Base-by-base conservation (phyloP, 30 jellyfish, hydroid and myxozoan species). In the Aurelia aurita complex sp. Pacific region DNA sequence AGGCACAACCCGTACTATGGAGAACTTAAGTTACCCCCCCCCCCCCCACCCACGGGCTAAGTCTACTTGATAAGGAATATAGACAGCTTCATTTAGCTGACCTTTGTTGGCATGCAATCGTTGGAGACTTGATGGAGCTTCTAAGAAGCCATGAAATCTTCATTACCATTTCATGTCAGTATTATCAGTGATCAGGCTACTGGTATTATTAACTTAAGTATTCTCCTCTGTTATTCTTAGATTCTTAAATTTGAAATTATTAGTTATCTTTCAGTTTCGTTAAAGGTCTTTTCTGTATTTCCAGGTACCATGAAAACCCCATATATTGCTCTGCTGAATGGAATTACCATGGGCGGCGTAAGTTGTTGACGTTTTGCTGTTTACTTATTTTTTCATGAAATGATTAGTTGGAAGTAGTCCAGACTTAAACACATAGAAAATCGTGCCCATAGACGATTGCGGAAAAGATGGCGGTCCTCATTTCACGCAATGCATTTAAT, bases 311-410 rank as follows among this genome's bases (percentile, higher is more conserved):
- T 95, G 68, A 86, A 85, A 69, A 95, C 98, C 64, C 99, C 99
- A 4, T 95, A 33, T 80, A 96, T 95, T 19, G 99, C 99, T 2
- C 62, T 95, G 83, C 81, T 95, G 17, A 73, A 83, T 77, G 99
- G 99, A 35, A 89, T 95, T n/a, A 95, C 99, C 18, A 95, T 95
- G 99, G 99, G 99, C 19, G 99, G 99, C 14, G 99, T 94, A 81
- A 69, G 99, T 67, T 74, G 9, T 46, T 36, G 35, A 10, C 34
- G 14, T 11, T 70, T 42, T 67, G 5, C n/a, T 67, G 43, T 50
- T 15, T 14, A 15, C 1, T n/a, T 12, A 9, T 8, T 79, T 51
- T 63, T 50, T 29, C 23, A n/a, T 73, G 4, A 14, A 19, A 16
- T 10, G 10, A 10, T 73, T 73, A 9, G 38, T 5, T 5, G 11